Conservation (phyloP, 2,888 invertebrate species). For the Brachyptera putata region DNA sequence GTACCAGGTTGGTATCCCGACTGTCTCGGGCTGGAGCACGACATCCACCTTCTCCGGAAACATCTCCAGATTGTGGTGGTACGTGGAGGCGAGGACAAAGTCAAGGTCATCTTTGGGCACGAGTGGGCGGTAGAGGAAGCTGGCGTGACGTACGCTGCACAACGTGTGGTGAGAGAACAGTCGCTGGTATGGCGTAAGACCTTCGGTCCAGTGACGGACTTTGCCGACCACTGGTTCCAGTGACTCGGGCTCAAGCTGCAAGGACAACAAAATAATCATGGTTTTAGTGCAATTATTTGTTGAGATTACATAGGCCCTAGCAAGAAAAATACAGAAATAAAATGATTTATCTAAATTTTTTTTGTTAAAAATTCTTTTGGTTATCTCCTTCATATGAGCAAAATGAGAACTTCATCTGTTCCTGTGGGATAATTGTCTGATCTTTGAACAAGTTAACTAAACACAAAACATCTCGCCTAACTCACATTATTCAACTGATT, state of each 20-base stretch:
- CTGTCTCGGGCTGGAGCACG: constrained; percentile 63
- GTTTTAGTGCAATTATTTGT: no score
- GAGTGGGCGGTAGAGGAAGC: constrained; percentile 41
- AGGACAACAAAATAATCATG: not conserved
- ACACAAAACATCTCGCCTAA: no score
- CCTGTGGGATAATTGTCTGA: no score
- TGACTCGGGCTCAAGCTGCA: not conserved
- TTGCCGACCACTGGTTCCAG: not conserved
- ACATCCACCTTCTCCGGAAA: constrained; percentile 62
- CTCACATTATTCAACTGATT: no score
- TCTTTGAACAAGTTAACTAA: no score
- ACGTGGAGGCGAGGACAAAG: constrained; percentile 60
- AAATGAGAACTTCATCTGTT: no score
- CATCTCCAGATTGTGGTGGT: constrained; percentile 59
- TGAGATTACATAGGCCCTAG: no score
- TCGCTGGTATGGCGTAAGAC: constrained; percentile 45
- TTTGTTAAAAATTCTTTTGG: no score
- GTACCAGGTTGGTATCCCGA: constrained; percentile 60
- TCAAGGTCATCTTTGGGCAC: constrained; percentile 67
- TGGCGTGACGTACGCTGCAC: constrained; percentile 52
- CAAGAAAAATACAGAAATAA: no score
- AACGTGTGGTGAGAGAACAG: constrained; percentile 59
- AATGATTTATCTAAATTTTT: no score
- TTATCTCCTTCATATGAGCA: no score
- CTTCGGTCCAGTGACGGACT: constrained; percentile 2